Evolutionary conservation across 1,140 invertebrate species (phyloP), one percentile per base, ranked within the genome.

Genomic region (Heliconius congener): DNA sequence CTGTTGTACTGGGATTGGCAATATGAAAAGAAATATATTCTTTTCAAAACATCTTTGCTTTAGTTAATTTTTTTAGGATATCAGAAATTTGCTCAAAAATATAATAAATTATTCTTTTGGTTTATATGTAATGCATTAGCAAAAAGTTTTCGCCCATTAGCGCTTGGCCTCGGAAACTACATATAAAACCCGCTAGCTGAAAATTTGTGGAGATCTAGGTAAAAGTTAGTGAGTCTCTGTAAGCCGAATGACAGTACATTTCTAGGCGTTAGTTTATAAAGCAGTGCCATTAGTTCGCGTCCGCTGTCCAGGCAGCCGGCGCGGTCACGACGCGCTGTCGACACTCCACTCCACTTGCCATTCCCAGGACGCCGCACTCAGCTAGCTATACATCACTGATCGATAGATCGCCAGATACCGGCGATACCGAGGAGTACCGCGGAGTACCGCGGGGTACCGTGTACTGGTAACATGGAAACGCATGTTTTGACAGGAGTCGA

Each of bases 321-420:
- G 73, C 73, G 73, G 79, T 80, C 79, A 80, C 79, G 79, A 80
- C 70, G 79, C 74, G 18, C 73, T 73, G 79, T 76, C 78, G 71
- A 76, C 79, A 39, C 71, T 76, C 60, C 71, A 66, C 75, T 34
- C 30, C 78, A 76, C 74, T 80, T 73, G 79, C 79, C 71, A 66
- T 73, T 73, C 71, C 55, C 46, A 42, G 50, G 52, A 74, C 74
- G 71, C 74, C 78, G 78, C 39, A 66, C 77, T 73, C 34, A 37
- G 34, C 34, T 37, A 52, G 71, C 74, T 57, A 76, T 80, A 73
- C 79, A 73, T 80, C 79, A 77, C 52, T 55, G 60, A 39, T 39
- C 71, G 76, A 71, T 72, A 77, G 76, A 72, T 55, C 27, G 70
- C n/a, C 50, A 76, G 74, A 76, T 76, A 76, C 57, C 55, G 55